Evolutionary conservation across 64 coral and sea anemone genomes (phyloP).

Genomic region (Actinia equina): DNA sequence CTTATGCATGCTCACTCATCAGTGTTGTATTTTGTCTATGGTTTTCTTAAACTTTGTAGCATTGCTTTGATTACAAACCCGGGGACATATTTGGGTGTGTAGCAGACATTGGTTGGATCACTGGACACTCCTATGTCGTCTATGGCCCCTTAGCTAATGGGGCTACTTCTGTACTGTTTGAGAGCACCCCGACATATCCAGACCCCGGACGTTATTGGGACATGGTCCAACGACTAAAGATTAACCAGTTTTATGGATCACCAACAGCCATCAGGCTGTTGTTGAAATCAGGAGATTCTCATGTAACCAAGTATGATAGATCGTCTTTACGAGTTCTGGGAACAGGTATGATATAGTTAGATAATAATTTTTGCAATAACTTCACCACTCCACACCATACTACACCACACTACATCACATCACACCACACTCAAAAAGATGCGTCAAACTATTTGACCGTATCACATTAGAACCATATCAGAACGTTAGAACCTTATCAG

Average conservation of each 20-base stretch:
- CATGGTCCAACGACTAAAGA: slow-evolving; percentile 78
- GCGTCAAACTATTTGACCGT: too few species aligned
- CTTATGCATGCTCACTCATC: too few species aligned
- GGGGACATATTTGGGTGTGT: slow-evolving; percentile 94
- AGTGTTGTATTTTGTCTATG: too few species aligned
- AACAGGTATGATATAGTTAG: too few species aligned
- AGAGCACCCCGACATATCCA: slow-evolving; percentile 93
- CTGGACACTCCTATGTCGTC: slow-evolving; percentile 92
- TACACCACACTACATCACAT: too few species aligned
- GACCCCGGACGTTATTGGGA: slow-evolving; percentile 98
- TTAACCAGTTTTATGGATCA: slow-evolving; percentile 90
- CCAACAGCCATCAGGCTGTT: slow-evolving; percentile 86
- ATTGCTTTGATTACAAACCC: slow-evolving; percentile 82
- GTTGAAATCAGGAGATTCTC: slow-evolving; percentile 81
- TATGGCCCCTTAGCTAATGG: slow-evolving; percentile 94
- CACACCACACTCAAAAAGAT: too few species aligned
- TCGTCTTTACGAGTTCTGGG: slow-evolving; percentile 78
- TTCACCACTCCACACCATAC: too few species aligned
- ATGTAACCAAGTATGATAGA: slow-evolving; percentile 90
- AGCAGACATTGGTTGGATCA: slow-evolving; percentile 98
- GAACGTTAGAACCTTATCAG: too few species aligned
- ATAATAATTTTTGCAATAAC: too few species aligned
- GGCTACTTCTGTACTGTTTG: slow-evolving; percentile 86
- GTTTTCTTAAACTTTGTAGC: slow-evolving; percentile 39
- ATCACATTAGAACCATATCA: too few species aligned